Evolutionary conservation across 2,113 vertebrate species (phyloP).

Genomic region (Antennarius striatus): DNA sequence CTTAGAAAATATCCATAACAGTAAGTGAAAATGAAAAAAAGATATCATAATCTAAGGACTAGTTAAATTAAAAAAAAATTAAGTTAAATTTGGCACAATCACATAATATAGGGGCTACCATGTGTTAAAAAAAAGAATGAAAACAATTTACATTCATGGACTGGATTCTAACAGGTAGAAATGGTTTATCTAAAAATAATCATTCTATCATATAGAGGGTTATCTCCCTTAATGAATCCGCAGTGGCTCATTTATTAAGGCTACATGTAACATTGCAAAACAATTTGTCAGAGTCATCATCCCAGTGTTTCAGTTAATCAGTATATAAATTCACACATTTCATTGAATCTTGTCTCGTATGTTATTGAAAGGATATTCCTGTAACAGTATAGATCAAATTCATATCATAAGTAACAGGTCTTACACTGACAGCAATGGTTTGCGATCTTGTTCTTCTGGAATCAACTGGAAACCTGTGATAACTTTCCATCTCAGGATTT

Average conservation of each 20-base stretch:
- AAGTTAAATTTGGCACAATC: conserved; percentile 16
- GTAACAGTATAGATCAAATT: conserved; percentile 69
- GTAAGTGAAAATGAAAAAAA: conserved; percentile 32
- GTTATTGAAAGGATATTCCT: conserved; percentile 49
- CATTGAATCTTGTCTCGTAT: conserved; percentile 30
- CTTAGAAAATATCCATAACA: conserved; percentile 28
- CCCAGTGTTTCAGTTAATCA: conserved; percentile 61
- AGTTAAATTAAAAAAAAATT: conserved; percentile 28
- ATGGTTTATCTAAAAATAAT: conserved; percentile 22
- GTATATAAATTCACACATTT: conserved; percentile 56
- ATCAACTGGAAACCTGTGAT: conserved; percentile 25
- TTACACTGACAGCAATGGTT: conserved; percentile 33
- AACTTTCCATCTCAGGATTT: conserved; percentile 13
- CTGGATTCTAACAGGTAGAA: conserved; percentile 25
- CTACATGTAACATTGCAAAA: conserved; percentile 40
- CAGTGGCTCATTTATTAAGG: conserved; percentile 44
- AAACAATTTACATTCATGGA: conserved; percentile 24
- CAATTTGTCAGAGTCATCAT: conserved; percentile 35
- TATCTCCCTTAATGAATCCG: conserved; percentile 56
- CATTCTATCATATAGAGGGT: conserved; percentile 21
- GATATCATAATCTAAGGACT: conserved; percentile 19
- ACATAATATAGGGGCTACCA: conserved; percentile 1
- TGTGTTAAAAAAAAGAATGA: not conserved
- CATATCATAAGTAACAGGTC: conserved; percentile 51
- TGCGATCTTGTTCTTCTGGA: conserved; percentile 21